These are phyloP conservation scores for Epirrhoe tristata DNA, from an alignment of 2,888 invertebrate genomes.

Conservation along the genomic window DNA sequence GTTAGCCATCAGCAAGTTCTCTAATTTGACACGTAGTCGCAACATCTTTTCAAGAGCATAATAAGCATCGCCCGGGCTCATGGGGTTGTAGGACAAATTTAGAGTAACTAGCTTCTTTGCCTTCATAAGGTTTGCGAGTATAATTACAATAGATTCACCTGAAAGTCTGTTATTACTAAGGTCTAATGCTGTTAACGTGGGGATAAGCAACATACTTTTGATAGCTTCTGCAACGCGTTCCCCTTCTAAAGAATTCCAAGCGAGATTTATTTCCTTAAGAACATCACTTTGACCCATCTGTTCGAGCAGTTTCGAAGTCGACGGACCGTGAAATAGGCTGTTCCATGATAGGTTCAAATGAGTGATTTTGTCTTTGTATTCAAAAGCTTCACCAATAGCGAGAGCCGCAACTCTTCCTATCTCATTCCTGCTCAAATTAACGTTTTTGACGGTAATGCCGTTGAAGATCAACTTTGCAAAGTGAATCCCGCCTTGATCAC, in stretches of 20 bases:
- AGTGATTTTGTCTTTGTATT: constrained; percentile 50
- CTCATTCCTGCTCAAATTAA: constrained; percentile 56
- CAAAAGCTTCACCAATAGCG: constrained; percentile 52
- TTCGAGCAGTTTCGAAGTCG: constrained; percentile 50
- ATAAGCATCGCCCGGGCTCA: constrained; percentile 51
- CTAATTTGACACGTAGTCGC: constrained; percentile 49
- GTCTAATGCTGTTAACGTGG: constrained; percentile 50
- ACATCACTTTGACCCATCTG: constrained; percentile 45
- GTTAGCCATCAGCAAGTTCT: constrained; percentile 53
- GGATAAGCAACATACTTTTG: constrained; percentile 45
- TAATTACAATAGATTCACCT: constrained; percentile 46
- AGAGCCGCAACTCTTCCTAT: constrained; percentile 48
- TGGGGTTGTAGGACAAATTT: constrained; percentile 59
- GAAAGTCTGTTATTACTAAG: constrained; percentile 56
- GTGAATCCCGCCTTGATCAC: constrained; percentile 53
- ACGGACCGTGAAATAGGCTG: constrained; percentile 47
- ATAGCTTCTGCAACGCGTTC: constrained; percentile 50
- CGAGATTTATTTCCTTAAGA: constrained; percentile 54
- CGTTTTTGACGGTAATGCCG: constrained; percentile 43
- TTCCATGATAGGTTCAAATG: constrained; percentile 60
- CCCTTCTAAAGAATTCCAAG: constrained; percentile 56
- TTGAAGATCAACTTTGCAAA: constrained; percentile 49
- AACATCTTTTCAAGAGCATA: constrained; percentile 51
- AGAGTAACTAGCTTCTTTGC: constrained; percentile 53
- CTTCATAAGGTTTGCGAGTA: constrained; percentile 45